Evolutionary conservation across 2,113 vertebrate species (phyloP).

Genomic region (Sinosuthora webbiana): DNA sequence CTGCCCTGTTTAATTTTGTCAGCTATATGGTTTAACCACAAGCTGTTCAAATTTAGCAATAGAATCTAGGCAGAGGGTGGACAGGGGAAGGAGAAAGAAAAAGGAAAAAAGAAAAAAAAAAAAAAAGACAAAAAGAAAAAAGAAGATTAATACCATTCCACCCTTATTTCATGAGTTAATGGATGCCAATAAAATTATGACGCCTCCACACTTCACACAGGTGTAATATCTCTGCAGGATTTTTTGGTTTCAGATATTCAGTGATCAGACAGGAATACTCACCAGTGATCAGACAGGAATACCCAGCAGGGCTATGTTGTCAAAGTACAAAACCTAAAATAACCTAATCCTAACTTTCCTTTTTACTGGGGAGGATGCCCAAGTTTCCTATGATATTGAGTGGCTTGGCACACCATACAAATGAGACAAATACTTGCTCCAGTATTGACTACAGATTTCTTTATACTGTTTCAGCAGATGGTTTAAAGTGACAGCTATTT

Average conservation of each 20-base stretch:
- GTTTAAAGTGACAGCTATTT: background rate
- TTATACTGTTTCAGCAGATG: background rate
- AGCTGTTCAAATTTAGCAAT: background rate
- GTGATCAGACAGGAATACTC: background rate
- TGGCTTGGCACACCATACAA: background rate
- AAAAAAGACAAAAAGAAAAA: background rate
- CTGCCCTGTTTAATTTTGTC: background rate
- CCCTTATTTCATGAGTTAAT: background rate
- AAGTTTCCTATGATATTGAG: background rate
- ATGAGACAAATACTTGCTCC: background rate
- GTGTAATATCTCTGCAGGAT: background rate
- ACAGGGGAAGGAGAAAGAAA: too few species aligned
- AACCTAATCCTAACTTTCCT: background rate
- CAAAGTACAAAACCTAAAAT: background rate
- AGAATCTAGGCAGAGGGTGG: background rate
- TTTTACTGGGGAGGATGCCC: background rate
- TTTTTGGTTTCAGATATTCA: background rate
- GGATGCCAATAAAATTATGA: background rate
- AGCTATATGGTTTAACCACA: background rate
- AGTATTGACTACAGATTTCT: background rate
- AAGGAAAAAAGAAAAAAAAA: too few species aligned
- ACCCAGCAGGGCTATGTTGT: background rate
- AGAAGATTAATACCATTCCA: fast-evolving
- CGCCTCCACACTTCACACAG: background rate
- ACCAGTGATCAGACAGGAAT: background rate